Base-by-base conservation (phyloP, 2,113 vertebrate genomes). In the Strigops habroptila region DNA sequence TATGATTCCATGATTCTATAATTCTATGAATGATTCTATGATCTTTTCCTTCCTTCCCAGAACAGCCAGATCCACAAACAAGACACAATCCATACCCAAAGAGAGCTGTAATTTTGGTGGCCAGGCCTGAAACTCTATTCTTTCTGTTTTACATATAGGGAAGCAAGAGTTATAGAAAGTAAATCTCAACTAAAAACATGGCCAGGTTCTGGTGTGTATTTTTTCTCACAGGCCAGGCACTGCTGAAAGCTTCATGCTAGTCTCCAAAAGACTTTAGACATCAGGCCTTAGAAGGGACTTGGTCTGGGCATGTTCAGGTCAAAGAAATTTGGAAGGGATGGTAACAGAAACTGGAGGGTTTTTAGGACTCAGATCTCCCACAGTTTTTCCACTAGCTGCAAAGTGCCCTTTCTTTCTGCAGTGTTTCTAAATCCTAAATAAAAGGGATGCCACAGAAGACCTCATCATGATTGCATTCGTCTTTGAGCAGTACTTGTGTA, bases 251-350 rank as follows among this genome's bases (percentile, higher is more conserved):
- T 67, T 73, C 37, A 67, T 67, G 10, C 9, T 23, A 15, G 39
- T 49, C 53, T 51, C 62, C 31, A 44, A 39, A 81, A 44, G 11
- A 1, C 17, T 69, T 41, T 14, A 71, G 30, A 7, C 14, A 23
- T 44, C 65, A 46, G 48, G 48, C 9, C 21, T 70, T 35, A 37
- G 12, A 31, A 76, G 21, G 15, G 14, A n/a, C 31, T 73, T 55
- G 46, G 12, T 11, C 9, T 67, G 53, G 39, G 7, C 0, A 5
- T 3, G 16, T 31, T 53, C 1, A 0, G 12, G 39, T 30, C 24
- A 8, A 30, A 53, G 51, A 41, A 37, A 31, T 37, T 46, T 30
- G 14, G 0, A 52, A n/a, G 57, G 30, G 51, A 33, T 27, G n/a
- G 19, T 39, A 46, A 81, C 33, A 48, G n/a, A 35, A 24, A 3